Base-by-base conservation (phyloP, 1,140 invertebrate species). In the Varroa destructor region DNA sequence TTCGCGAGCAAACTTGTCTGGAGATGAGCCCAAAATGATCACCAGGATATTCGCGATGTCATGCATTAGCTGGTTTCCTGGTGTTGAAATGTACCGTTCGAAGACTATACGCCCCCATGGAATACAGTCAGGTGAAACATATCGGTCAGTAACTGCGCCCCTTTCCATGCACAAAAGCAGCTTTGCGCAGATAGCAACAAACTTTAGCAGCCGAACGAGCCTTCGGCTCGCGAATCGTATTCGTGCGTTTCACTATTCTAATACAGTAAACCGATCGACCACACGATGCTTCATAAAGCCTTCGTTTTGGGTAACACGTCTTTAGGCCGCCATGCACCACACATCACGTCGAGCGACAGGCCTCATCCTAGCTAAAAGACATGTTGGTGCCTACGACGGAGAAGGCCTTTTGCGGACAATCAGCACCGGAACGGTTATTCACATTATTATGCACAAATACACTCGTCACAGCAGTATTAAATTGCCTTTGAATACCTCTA, bases 31-130 rank as follows among this genome's bases (percentile, higher is more conserved):
- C 55, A 83, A 85, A 67, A 78, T 86, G 55, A 81, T 85, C 54
- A 84, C 84, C 25, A 85, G 85, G 77, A 78, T 90, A 3, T 85
- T 85, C 74, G 88, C 86, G 0, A 80, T 90, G n/a, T 86, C 84
- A 74, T 82, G 85, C 74, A 85, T 86, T 74, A 83, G 86, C 43
- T 82, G 84, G 72, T 83, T 85, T 42, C 87, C 87, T 12, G 89
- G 88, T n/a, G 77, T 84, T 54, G 78, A 84, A 12, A 76, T 88
- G n/a, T 67, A 67, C 61, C 14, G 61, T 37, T 67, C 61, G 61
- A 67, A 36, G 36, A 77, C 64, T 74, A 75, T 42, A 46, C 71
- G 43, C 73, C 72, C 25, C 70, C 75, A 77, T 64, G 74, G 70
- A 57, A 74, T 77, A 40, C 57, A 74, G 46, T 75, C 76, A 72